phyloP scores from a whole-genome alignment of 2,888 invertebrate genomes.

The Trissolcus japonicus region DNA sequence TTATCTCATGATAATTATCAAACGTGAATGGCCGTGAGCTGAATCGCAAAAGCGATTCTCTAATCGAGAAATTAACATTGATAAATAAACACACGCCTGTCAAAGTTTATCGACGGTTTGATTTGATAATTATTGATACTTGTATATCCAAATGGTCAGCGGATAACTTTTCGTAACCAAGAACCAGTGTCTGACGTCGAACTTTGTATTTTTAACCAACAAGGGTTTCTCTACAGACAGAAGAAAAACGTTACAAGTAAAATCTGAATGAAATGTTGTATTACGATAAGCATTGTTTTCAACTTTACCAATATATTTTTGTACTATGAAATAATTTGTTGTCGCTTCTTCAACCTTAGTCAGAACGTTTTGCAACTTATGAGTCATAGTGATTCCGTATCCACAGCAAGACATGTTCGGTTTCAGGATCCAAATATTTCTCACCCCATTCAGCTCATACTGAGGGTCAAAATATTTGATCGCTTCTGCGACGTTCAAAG shows the following conservation, averaged over 20 bases:
- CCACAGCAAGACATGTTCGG: constrained; percentile 90
- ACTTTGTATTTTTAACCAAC: constrained; percentile 90
- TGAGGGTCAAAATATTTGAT: constrained; percentile 68
- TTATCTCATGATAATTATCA: constrained; percentile 87
- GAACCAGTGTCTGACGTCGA: constrained; percentile 94
- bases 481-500: constrained; percentile 56
- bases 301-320: constrained; percentile 90
- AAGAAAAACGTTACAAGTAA: background rate
- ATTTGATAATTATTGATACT: constrained; percentile 68
- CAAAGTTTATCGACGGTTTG: background rate
- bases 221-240: constrained; percentile 84
- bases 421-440: constrained; percentile 94
- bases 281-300: background rate
- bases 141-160: constrained; percentile 91
- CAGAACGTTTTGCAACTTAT: constrained; percentile 84
- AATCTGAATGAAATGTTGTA: background rate
- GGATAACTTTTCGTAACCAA: constrained; percentile 87
- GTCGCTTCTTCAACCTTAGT: constrained; percentile 79
- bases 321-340: constrained; percentile 85
- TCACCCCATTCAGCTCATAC: constrained; percentile 81
- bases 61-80: constrained; percentile 21
- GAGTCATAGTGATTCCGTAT: constrained; percentile 88
- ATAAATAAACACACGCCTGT: constrained; percentile 2
- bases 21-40: constrained; percentile 89
- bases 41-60: constrained; percentile 89